Percentiles rank a stretch among this genome's conserved stretches.
Evolutionary conservation across 2,113 vertebrate species (phyloP).

Genomic region (Hucho hucho): DNA sequence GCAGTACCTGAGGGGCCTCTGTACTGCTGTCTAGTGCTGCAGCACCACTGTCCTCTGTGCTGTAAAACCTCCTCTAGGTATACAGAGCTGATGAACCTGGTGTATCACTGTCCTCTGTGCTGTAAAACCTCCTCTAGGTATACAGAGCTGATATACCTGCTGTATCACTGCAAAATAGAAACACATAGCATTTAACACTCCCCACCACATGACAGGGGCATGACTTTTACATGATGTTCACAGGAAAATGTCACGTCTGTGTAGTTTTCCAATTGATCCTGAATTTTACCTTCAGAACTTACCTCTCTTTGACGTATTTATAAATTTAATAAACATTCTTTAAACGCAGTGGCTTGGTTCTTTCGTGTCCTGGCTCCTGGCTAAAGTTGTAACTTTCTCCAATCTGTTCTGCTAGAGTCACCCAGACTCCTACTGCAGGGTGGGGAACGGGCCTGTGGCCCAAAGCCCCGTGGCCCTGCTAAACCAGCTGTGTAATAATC

Average conservation of each 20-base stretch:
- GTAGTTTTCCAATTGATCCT: constrained; percentile 21
- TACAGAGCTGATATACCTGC: too few relatives aligned
- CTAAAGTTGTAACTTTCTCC: constrained; percentile 32
- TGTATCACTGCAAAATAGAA: neutral
- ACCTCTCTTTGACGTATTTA: neutral
- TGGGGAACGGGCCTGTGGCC: constrained; percentile 3
- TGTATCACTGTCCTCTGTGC: too few relatives aligned
- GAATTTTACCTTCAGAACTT: constrained; percentile 16
- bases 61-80: too few relatives aligned
- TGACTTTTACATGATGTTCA: neutral
- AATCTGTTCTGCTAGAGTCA: constrained; percentile 41
- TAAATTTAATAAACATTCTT: too few relatives aligned
- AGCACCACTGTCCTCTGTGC: too few relatives aligned
- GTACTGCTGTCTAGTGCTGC: too few relatives aligned
- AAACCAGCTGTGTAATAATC: constrained; percentile 64
- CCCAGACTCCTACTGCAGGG: too few relatives aligned
- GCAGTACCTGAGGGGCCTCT: too few relatives aligned
- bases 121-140: too few relatives aligned
- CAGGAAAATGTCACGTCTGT: neutral
- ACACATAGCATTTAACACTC: neutral
- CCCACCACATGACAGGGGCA: neutral
- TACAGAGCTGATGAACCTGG: too few relatives aligned
- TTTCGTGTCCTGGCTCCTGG: constrained; percentile 45
- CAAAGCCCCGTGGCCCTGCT: constrained; percentile 37
- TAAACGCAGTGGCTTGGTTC: constrained; percentile 27